Conservation (phyloP, 2,113 vertebrate genomes). For the Sturnira hondurensis region DNA sequence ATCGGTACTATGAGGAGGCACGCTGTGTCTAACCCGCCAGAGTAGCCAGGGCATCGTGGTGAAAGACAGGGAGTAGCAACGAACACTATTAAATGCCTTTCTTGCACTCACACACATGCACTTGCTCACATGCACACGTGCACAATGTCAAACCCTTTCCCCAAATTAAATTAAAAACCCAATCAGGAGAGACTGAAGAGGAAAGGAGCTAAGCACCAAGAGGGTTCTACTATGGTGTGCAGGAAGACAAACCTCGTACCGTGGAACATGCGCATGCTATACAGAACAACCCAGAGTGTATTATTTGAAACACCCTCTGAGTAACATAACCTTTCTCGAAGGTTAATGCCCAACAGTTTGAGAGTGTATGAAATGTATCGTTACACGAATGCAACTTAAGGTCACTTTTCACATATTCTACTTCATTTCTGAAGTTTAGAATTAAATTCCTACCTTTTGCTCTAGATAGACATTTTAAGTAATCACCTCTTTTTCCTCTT, state of each 20-base stretch:
- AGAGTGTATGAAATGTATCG: background rate
- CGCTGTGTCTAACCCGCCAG: background rate
- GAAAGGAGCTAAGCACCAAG: background rate
- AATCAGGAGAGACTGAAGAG: background rate
- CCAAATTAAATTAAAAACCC: background rate
- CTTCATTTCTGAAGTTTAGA: background rate
- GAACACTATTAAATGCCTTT: background rate
- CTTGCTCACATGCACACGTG: background rate
- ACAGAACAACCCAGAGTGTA: background rate
- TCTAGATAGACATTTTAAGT: slow-evolving; percentile 52
- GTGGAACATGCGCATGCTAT: background rate
- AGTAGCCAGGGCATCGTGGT: background rate
- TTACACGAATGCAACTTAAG: background rate
- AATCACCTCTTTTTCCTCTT: slow-evolving; percentile 48
- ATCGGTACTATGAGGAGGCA: background rate
- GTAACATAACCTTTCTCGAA: background rate
- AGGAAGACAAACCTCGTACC: background rate
- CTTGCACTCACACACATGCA: no score
- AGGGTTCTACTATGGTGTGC: background rate
- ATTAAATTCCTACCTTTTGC: slow-evolving; percentile 51
- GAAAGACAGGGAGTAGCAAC: background rate
- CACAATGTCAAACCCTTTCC: background rate
- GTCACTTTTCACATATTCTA: background rate
- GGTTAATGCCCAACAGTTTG: background rate
- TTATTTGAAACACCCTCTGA: background rate